Conservation (phyloP, 2,797 vertebrate genomes). For the Sebastes nivosus region DNA sequence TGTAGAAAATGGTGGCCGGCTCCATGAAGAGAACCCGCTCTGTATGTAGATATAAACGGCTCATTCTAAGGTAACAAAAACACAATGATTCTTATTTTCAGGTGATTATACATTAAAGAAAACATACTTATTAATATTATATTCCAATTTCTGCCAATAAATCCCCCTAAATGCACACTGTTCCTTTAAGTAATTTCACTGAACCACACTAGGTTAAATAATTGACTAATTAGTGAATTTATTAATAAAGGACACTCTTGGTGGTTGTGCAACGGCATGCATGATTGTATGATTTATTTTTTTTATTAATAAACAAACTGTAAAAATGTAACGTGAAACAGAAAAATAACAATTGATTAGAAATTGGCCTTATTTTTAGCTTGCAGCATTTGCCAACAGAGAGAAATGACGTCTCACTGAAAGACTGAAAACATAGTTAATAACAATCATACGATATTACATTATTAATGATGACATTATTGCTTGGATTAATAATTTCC, state of each 20-base stretch:
- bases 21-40: too few relatives aligned
- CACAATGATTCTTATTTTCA: too few relatives aligned
- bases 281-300: neutral
- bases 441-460: neutral
- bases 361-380: neutral
- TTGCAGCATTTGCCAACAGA: neutral
- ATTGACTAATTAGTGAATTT: neutral
- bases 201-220: neutral
- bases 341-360: neutral
- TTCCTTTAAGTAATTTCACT: neutral
- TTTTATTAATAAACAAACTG: constrained; percentile 32
- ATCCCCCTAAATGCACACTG: too few relatives aligned
- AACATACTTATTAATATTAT: too few relatives aligned
- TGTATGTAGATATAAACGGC: too few relatives aligned
- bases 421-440: neutral
- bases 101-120: too few relatives aligned
- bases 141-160: too few relatives aligned
- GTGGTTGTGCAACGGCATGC: neutral
- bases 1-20: too few relatives aligned
- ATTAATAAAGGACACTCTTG: neutral
- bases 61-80: too few relatives aligned
- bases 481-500: neutral
- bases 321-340: constrained; percentile 23
- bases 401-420: neutral
- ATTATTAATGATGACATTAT: neutral